Conservation (phyloP, 2,888 invertebrate species). For the Brassicogethes aeneus region DNA sequence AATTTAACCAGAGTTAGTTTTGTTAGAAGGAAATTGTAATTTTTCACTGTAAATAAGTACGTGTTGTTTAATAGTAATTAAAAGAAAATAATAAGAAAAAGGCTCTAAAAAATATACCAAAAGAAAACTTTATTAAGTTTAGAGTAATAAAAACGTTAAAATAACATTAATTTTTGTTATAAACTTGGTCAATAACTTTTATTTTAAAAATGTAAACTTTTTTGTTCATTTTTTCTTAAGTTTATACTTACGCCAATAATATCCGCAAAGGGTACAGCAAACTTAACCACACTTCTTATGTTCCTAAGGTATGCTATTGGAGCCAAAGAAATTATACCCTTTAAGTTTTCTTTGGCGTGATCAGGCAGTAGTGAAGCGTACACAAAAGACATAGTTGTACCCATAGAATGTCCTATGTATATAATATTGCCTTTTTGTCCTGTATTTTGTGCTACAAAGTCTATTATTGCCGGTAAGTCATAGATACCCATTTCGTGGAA, state of each 20-base stretch:
- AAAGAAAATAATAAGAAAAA: no score
- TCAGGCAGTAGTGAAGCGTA: slow-evolving; percentile 56
- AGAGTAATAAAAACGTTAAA: no score
- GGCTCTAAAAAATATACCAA: no score
- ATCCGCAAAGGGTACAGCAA: slow-evolving; percentile 6
- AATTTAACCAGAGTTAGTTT: no score
- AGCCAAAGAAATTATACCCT: slow-evolving; percentile 55
- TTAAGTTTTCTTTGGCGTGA: slow-evolving; percentile 53
- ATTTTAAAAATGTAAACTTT: no score
- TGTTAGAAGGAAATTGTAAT: no score
- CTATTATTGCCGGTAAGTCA: slow-evolving; percentile 76
- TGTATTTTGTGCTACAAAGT: slow-evolving; percentile 50
- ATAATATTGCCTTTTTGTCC: slow-evolving; percentile 43
- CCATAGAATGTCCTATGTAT: slow-evolving; percentile 86
- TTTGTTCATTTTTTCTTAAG: no score
- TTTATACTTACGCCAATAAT: slow-evolving; percentile 12
- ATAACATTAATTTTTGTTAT: no score
- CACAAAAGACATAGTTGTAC: slow-evolving; percentile 62
- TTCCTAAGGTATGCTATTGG: slow-evolving; percentile 57
- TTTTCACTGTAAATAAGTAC: no score
- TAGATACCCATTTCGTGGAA: slow-evolving; percentile 78
- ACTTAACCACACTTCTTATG: slow-evolving; percentile 29
- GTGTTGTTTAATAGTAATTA: no score
- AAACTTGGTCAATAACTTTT: no score
- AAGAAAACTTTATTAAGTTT: no score